These are phyloP conservation scores for Pristiophorus japonicus DNA, from an alignment of 2,113 vertebrate species.

Conservation along the genomic window DNA sequence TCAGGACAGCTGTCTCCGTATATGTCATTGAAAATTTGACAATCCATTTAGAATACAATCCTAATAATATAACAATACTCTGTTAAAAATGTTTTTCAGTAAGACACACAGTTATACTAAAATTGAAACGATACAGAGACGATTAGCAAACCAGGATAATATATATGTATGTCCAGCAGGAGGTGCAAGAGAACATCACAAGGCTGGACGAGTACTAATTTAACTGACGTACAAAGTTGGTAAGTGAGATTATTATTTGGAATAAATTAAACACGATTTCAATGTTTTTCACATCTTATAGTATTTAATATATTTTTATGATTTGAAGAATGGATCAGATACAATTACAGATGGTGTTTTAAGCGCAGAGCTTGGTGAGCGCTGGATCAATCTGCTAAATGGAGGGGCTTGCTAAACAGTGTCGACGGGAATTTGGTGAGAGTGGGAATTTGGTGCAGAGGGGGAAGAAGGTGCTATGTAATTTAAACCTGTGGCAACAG, in stretches of 20 bases:
- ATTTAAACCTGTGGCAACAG: not conserved
- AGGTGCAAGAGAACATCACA: not conserved
- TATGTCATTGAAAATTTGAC: not conserved
- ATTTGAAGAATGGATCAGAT: not conserved
- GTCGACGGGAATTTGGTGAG: not conserved
- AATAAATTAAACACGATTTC: not conserved
- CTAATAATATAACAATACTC: not conserved
- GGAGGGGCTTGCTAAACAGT: too few species aligned
- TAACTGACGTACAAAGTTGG: too few species aligned
- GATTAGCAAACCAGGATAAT: not conserved
- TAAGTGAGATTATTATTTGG: not conserved
- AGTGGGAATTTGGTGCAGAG: not conserved
- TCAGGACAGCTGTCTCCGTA: not conserved
- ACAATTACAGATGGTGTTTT: not conserved
- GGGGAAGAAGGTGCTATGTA: not conserved
- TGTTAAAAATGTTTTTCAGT: not conserved
- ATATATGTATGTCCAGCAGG: not conserved
- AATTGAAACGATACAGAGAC: too few species aligned
- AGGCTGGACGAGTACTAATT: not conserved
- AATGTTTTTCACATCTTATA: not conserved
- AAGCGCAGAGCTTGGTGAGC: not conserved
- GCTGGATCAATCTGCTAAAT: not conserved
- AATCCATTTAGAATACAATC: not conserved
- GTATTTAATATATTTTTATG: not conserved
- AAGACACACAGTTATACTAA: too few species aligned